These are phyloP conservation scores for Felis chaus DNA, from an alignment of 2,113 vertebrate species.

Conservation along the genomic window DNA sequence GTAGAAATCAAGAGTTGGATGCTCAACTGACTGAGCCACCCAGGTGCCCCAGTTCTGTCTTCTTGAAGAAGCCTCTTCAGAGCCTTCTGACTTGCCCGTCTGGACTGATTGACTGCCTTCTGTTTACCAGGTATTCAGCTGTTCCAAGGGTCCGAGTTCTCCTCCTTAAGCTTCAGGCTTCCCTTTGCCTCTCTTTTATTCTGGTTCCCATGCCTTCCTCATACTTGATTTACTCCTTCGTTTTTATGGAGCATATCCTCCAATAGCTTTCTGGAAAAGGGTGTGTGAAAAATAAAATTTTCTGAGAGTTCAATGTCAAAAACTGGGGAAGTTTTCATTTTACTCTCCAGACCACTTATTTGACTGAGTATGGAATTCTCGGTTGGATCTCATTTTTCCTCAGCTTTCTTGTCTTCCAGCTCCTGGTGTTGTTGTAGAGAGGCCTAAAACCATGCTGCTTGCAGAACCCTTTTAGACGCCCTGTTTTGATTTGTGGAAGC, in stretches of 20 bases:
- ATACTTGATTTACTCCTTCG: not conserved
- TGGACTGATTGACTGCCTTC: not conserved
- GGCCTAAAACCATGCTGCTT: not conserved
- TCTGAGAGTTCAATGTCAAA: not conserved
- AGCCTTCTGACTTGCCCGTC: not conserved
- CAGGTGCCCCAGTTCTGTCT: not conserved
- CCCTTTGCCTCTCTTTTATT: not conserved
- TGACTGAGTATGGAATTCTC: not conserved
- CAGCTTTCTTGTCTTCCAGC: not conserved
- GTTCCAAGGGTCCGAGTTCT: not conserved
- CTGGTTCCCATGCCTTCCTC: not conserved
- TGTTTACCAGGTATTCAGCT: not conserved
- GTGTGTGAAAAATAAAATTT: not conserved
- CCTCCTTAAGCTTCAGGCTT: not conserved
- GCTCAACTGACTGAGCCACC: too few relatives aligned
- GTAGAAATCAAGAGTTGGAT: too few relatives aligned
- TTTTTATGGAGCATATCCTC: not conserved
- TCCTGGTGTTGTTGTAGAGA: not conserved
- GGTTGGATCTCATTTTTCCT: constrained; percentile 11
- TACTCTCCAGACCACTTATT: not conserved
- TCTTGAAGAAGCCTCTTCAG: not conserved
- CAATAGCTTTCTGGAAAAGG: not conserved
- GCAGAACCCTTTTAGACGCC: not conserved
- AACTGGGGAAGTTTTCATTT: not conserved
- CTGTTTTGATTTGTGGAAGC: constrained; percentile 1